Evolutionary conservation across 2,113 vertebrate species (phyloP), one percentile per base, ranked within the genome.

Genomic region (Triplophysa siluroides): DNA sequence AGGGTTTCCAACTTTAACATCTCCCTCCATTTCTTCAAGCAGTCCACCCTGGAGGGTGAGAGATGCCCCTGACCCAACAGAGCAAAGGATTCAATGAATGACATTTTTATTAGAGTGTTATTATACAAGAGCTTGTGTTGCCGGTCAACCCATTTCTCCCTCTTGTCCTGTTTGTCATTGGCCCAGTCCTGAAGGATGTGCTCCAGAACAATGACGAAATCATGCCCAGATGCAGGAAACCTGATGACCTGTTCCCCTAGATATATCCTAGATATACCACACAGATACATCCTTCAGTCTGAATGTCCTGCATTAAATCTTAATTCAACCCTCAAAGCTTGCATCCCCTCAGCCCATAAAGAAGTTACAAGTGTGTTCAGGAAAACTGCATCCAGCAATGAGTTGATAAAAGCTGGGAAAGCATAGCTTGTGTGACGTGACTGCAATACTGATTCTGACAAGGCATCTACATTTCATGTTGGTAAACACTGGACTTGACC

Each of bases 1-100:
- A 98, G 88, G 96, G 97, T 84, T 99, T 99, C 92, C 97, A 99
- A 93, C 96, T 99, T 91, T 99, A 96, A 98, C 91, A 86, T 81
- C 81, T 62, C 79, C 82, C 0, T 38, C 80, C 84, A 82, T 75
- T 79, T 86, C 86, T 82, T 79, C 81, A 81, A 83, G 43, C 21
- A 52, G 45, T 88, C 69, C 85, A 85, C 84, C 82, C 83, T 75
- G 71, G 83, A 76, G 85, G 82, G 80, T 68, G 71, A 78, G 41
- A 54, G 61, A 78, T 54, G 62, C 64, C 82, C 85, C 19, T 24
- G 78, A 75, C 64, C 68, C 38, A 52, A 19, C 62, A 70, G 85
- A 87, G 87, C 87, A 86, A 85, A 85, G 71, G 78, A 83, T 85
- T 82, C 77, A 88, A 88, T 86, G 80, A 83, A 87, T 47, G 77